Percentiles rank a stretch among this genome's conserved stretches.
phyloP scores from a whole-genome alignment of 2,797 vertebrate species.

The Acestrorhynchus altus region DNA sequence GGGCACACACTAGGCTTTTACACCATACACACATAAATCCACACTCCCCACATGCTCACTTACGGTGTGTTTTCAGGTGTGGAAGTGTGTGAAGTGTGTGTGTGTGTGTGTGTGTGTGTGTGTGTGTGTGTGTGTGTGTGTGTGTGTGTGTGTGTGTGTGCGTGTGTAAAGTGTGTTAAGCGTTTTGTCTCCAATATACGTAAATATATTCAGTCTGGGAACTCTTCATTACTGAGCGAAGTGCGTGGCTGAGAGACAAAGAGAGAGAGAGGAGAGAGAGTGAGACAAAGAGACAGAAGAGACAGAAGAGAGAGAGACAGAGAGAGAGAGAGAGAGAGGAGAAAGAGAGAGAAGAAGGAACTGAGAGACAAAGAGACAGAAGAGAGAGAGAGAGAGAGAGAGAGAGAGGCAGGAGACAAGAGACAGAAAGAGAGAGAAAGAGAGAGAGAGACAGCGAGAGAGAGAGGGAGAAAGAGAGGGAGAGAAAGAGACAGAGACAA shows the following conservation, averaged over 20 bases:
- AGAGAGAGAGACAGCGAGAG: too few species aligned
- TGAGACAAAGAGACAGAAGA: neutral
- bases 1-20: constrained; percentile 31
- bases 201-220: neutral
- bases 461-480: too few species aligned
- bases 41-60: neutral
- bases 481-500: neutral
- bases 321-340: neutral
- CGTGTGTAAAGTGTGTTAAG: too few species aligned
- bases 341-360: too few species aligned
- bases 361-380: too few species aligned
- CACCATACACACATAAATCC: constrained; percentile 11
- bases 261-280: neutral
- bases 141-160: neutral
- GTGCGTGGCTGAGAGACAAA: constrained; percentile 3
- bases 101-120: neutral
- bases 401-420: too few species aligned
- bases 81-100: too few species aligned
- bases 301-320: neutral
- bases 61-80: neutral
- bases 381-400: too few species aligned
- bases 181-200: neutral
- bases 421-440: too few species aligned
- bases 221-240: neutral
- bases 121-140: neutral